Evolutionary conservation across 2,113 vertebrate genomes (phyloP).

Genomic region (Gnathonemus echidnorhynchus): DNA sequence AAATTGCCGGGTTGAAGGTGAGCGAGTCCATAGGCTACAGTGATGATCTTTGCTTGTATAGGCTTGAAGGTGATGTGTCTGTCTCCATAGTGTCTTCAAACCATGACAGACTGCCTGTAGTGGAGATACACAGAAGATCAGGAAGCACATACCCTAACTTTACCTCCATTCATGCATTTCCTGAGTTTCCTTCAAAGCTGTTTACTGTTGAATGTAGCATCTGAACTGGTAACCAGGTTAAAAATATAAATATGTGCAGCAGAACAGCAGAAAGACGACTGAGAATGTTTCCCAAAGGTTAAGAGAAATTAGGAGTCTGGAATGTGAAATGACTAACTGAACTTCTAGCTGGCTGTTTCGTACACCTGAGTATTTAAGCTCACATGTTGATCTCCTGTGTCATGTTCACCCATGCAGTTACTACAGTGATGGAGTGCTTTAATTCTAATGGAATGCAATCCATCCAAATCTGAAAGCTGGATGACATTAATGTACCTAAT

Average conservation of each 20-base stretch:
- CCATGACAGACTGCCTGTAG: conserved; percentile 77
- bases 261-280: background rate
- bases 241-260: background rate
- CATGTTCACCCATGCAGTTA: background rate
- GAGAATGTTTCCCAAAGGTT: background rate
- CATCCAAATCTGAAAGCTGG: background rate
- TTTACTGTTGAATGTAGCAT: background rate
- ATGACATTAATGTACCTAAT: background rate
- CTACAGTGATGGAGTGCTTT: background rate
- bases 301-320: background rate
- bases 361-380: background rate
- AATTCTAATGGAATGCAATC: background rate
- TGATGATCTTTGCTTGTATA: conserved; percentile 67
- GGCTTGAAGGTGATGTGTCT: conserved; percentile 62
- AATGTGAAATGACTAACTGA: background rate
- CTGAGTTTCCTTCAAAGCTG: background rate
- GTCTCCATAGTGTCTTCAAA: conserved; percentile 76
- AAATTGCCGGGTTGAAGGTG: conserved; percentile 73
- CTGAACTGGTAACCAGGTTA: background rate
- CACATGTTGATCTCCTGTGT: background rate
- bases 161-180: background rate
- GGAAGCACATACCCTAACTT: background rate
- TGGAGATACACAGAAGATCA: conserved; percentile 22
- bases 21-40: conserved; percentile 75
- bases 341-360: background rate